Conservation (phyloP, 2,113 vertebrate genomes). For the Spermophilus dauricus region DNA sequence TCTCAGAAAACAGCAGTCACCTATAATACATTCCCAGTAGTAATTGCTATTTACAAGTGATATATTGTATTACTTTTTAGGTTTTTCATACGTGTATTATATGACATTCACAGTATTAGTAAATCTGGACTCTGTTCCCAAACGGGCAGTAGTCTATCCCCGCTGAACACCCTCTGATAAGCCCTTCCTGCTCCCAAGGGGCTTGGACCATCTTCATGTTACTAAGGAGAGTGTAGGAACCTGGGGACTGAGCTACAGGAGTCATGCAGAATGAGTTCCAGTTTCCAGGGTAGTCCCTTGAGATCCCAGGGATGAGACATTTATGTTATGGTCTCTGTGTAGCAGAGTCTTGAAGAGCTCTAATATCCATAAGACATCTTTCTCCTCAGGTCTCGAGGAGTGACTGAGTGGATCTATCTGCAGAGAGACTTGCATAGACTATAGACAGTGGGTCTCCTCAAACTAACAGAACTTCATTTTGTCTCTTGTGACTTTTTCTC, state of each 20-base stretch:
- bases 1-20: neutral
- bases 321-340: neutral
- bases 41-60: neutral
- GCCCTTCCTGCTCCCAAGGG: neutral
- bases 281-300: neutral
- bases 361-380: neutral
- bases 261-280: neutral
- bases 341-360: neutral
- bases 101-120: neutral
- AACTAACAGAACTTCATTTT: neutral
- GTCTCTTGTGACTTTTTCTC: neutral
- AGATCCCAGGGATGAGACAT: neutral
- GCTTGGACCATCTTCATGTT: neutral
- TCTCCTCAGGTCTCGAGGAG: neutral
- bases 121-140: neutral
- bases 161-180: neutral
- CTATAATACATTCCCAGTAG: neutral
- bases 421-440: fast-evolving
- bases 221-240: neutral
- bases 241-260: neutral
- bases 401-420: neutral
- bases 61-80: neutral
- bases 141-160: neutral
- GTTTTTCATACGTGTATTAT: neutral
- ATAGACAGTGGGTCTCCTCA: neutral